Conservation (phyloP, 2,113 vertebrate species). For the Diadophis punctatus region DNA sequence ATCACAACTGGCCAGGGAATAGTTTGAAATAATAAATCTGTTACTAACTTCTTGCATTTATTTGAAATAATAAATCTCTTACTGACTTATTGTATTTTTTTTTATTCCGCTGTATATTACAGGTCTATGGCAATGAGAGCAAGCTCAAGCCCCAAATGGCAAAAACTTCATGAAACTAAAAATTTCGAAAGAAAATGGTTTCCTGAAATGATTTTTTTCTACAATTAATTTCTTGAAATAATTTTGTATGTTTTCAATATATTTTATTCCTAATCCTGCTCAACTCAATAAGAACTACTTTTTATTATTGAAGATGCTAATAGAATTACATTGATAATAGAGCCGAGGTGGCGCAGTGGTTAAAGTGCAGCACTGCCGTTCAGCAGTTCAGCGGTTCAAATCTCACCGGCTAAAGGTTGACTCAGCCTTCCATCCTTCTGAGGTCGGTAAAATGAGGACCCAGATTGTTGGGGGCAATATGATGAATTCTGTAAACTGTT, state of each 20-base stretch:
- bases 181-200: background rate
- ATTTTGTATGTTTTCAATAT: background rate
- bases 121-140: background rate
- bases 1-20: background rate
- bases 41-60: background rate
- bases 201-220: background rate
- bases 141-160: background rate
- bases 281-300: background rate
- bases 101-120: background rate
- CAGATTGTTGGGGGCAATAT: too few species aligned
- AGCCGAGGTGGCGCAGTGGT: too few species aligned
- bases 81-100: background rate
- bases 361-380: too few species aligned
- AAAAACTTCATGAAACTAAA: background rate
- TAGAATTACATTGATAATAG: background rate
- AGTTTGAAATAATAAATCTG: background rate
- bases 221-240: background rate
- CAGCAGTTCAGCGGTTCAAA: too few species aligned
- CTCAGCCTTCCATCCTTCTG: too few species aligned
- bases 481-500: too few species aligned
- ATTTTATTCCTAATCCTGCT: background rate
- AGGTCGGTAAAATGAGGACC: too few species aligned
- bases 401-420: too few species aligned
- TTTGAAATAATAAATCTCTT: background rate
- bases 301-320: background rate